phyloP scores from a whole-genome alignment of 2,888 invertebrate species.

The Melanostoma mellinum region DNA sequence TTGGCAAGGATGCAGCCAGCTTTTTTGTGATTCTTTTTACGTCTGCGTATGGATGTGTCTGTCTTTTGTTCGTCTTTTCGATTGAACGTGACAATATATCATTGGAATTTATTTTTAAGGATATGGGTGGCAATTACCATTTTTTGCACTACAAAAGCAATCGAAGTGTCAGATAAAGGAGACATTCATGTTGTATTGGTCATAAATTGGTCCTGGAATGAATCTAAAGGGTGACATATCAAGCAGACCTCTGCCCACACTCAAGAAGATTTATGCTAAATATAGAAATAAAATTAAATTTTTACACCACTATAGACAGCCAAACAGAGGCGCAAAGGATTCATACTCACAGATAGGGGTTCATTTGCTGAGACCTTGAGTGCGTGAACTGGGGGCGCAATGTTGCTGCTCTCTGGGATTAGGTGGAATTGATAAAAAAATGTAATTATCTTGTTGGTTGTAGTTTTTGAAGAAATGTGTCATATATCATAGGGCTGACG shows the following conservation, averaged over 20 bases:
- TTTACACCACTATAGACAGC: constrained; percentile 31
- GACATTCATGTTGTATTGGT: constrained; percentile 59
- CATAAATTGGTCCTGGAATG: constrained; percentile 61
- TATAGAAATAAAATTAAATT: constrained; percentile 69
- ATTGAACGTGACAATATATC: constrained; percentile 65
- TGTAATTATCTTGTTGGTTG: constrained; percentile 68
- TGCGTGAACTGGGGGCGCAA: constrained; percentile 29
- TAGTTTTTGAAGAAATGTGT: constrained; percentile 65
- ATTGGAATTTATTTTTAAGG: constrained; percentile 71
- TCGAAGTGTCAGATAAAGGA: constrained; percentile 65
- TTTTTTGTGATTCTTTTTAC: constrained; percentile 9
- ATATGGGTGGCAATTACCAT: constrained; percentile 68
- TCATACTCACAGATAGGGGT: constrained; percentile 15
- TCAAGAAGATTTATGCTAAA: constrained; percentile 56
- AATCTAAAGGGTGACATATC: constrained; percentile 55
- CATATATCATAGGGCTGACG: constrained; percentile 70
- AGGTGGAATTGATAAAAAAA: constrained; percentile 60
- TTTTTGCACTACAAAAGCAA: constrained; percentile 62
- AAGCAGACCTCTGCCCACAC: constrained; percentile 57
- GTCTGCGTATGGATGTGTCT: constrained; percentile 1
- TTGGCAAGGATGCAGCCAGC: constrained; percentile 41
- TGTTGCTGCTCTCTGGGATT: constrained; percentile 12
- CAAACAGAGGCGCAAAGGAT: constrained; percentile 30
- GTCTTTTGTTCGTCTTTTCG: constrained; percentile 48
- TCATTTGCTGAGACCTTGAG: constrained; percentile 54